phyloP scores from a whole-genome alignment of 2,888 invertebrate species.

The Zele albiditarsus region DNA sequence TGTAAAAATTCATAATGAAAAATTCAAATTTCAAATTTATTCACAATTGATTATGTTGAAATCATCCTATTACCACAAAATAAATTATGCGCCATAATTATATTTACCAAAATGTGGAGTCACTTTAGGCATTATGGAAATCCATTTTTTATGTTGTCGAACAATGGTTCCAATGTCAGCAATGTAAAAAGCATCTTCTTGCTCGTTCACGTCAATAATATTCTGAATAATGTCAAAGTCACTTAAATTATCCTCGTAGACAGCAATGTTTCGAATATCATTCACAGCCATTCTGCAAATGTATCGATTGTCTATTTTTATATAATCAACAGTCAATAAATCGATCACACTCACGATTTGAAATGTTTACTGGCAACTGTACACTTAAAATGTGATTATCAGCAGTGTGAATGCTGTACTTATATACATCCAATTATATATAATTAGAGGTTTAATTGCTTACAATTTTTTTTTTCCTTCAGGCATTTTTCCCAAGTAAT shows the following conservation, averaged over 20 bases:
- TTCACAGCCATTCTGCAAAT: too few species aligned
- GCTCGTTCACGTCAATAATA: constrained; percentile 54
- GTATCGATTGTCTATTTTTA: too few species aligned
- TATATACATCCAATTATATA: too few species aligned
- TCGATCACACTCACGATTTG: too few species aligned
- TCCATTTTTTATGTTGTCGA: constrained; percentile 64
- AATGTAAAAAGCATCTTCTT: constrained; percentile 64
- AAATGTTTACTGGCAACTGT: too few species aligned
- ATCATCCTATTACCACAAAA: not conserved
- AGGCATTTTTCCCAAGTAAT: too few species aligned
- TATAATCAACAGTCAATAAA: too few species aligned
- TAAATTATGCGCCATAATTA: not conserved
- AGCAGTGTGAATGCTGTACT: too few species aligned
- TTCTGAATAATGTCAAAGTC: constrained; percentile 58
- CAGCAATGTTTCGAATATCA: constrained; percentile 54
- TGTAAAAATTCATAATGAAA: constrained; percentile 43
- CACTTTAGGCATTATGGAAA: constrained; percentile 64
- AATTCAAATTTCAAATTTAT: not conserved
- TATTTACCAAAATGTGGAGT: constrained; percentile 64
- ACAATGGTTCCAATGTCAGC: constrained; percentile 62
- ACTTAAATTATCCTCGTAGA: constrained; percentile 57
- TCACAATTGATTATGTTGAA: too few species aligned
- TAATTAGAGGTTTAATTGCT: too few species aligned
- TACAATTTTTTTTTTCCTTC: too few species aligned
- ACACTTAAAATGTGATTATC: too few species aligned